Percentiles rank a stretch among this genome's conserved stretches.
These are phyloP conservation scores for Cinclus cinclus DNA, from an alignment of 2,113 vertebrate species.

Conservation along the genomic window DNA sequence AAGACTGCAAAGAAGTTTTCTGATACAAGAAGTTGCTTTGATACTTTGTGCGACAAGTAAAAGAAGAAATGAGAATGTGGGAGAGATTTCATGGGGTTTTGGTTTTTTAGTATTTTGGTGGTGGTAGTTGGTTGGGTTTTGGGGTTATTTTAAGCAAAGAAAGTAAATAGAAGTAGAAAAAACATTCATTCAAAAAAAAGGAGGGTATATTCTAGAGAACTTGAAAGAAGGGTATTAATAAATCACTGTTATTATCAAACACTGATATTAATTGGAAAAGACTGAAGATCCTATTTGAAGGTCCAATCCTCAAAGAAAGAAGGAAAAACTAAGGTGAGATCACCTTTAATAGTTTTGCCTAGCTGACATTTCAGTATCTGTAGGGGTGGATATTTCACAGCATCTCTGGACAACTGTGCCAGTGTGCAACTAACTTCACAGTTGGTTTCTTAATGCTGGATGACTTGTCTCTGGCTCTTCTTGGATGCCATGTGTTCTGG, in stretches of 20 bases:
- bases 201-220: neutral
- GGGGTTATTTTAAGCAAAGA: neutral
- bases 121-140: neutral
- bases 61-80: neutral
- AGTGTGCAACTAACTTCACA: neutral
- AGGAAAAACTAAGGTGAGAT: neutral
- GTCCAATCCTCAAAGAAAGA: neutral
- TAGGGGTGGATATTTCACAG: neutral
- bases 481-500: neutral
- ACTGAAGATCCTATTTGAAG: neutral
- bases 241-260: neutral
- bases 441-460: neutral
- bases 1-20: neutral
- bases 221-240: neutral
- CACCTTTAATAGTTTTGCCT: neutral
- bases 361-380: neutral
- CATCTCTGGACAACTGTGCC: neutral
- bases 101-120: neutral
- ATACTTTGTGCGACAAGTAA: neutral
- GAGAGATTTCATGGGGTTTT: neutral
- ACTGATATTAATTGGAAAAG: neutral
- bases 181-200: neutral
- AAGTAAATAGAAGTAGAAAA: neutral
- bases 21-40: neutral
- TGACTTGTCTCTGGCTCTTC: neutral